These are phyloP conservation scores for Entomyzon cyanotis DNA, from an alignment of 2,113 vertebrate species.

Conservation along the genomic window DNA sequence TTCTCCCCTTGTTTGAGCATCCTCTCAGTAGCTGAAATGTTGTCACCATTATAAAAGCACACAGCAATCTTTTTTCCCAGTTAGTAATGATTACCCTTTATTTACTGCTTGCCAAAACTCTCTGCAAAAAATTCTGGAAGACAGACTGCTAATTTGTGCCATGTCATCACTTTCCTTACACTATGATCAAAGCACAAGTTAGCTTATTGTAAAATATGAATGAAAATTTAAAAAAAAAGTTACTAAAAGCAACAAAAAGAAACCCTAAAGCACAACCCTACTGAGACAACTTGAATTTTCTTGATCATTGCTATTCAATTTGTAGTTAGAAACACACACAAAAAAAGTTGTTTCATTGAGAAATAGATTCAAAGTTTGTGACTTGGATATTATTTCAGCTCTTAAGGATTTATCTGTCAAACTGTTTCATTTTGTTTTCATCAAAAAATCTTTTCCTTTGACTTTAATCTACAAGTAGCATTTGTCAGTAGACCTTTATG, in stretches of 20 bases:
- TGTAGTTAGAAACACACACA: background rate
- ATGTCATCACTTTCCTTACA: background rate
- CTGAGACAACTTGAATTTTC: background rate
- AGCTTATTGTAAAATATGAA: background rate
- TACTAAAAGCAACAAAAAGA: background rate
- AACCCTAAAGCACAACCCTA: background rate
- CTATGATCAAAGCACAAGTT: background rate
- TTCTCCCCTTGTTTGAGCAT: background rate
- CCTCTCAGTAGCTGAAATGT: background rate
- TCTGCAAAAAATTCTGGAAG: background rate
- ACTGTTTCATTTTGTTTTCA: background rate
- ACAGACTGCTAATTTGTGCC: background rate
- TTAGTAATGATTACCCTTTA: background rate
- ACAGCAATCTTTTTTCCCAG: background rate
- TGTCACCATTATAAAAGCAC: background rate
- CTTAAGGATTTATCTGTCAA: background rate
- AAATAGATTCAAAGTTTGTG: background rate
- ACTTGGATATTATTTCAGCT: background rate
- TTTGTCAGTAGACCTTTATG: background rate
- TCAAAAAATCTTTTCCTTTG: background rate
- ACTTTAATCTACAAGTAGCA: background rate
- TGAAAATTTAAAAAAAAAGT: fast-evolving
- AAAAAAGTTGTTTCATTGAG: background rate
- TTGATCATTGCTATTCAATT: background rate
- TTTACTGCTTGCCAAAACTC: background rate